Conservation (phyloP, 2,888 invertebrate species). For the Pheosia gnoma region DNA sequence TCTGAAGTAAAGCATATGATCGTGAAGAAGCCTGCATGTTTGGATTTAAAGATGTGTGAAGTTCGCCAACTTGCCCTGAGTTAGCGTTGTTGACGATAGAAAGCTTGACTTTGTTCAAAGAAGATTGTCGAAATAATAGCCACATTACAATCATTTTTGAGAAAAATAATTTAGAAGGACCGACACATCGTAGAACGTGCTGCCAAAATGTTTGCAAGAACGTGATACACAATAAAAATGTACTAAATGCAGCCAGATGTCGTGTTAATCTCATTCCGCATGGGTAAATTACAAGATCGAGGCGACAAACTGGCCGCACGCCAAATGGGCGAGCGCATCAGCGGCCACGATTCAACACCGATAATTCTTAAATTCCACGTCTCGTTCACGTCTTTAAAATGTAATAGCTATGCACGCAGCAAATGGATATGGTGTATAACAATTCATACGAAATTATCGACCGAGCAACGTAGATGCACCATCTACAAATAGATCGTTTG, state of each 20-base stretch:
- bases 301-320: conserved; percentile 59
- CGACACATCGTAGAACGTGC: background rate
- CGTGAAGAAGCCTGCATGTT: too few species aligned
- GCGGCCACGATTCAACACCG: conserved; percentile 59
- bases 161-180: too few species aligned
- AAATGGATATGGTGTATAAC: conserved; percentile 22
- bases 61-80: too few species aligned
- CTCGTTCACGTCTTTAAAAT: conserved; percentile 46
- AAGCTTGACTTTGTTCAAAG: too few species aligned
- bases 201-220: conserved; percentile 8
- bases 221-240: conserved; percentile 48
- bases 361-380: conserved; percentile 64
- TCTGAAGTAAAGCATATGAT: too few species aligned
- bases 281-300: conserved; percentile 75
- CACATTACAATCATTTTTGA: too few species aligned
- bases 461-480: too few species aligned
- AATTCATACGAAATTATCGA: background rate
- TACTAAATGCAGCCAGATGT: conserved; percentile 70
- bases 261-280: conserved; percentile 72
- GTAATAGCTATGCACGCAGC: conserved; percentile 38
- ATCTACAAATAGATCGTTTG: too few species aligned
- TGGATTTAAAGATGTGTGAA: too few species aligned
- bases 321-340: conserved; percentile 74
- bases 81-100: too few species aligned
- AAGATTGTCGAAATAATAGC: too few species aligned